Conservation (phyloP, 2,888 invertebrate species). For the Cotesia congregata region DNA sequence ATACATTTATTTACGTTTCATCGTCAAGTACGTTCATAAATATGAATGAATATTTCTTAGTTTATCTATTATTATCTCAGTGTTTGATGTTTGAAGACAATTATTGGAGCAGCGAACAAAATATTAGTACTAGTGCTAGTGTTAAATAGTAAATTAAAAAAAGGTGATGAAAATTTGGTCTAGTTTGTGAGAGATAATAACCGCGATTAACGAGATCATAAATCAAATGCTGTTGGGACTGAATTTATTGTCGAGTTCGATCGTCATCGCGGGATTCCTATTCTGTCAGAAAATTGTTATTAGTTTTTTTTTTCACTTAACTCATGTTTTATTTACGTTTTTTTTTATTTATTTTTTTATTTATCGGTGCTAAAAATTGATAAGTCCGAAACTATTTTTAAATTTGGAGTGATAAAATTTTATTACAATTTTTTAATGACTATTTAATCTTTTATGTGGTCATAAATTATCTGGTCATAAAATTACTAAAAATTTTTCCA, state of each 20-base stretch:
- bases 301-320: not conserved
- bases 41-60: not conserved
- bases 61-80: conserved; percentile 6
- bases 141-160: conserved; percentile 22
- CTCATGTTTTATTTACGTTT: not conserved
- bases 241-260: conserved; percentile 31
- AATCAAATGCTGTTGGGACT: conserved; percentile 25
- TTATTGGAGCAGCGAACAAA: not conserved
- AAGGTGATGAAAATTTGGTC: conserved; percentile 37
- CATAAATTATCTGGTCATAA: not conserved
- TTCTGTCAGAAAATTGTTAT: not conserved
- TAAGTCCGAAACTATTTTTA: not conserved
- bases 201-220: conserved; percentile 36
- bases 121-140: not conserved
- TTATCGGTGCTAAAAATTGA: not conserved
- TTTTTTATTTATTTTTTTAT: not conserved
- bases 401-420: not conserved
- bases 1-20: not conserved
- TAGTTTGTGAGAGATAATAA: conserved; percentile 31
- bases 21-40: conserved; percentile 1
- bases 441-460: not conserved
- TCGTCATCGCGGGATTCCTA: not conserved
- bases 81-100: conserved; percentile 1
- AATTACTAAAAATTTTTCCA: not conserved
- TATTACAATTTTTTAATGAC: not conserved